phyloP scores from a whole-genome alignment of 2,888 invertebrate species.

The Ochropleura plecta region DNA sequence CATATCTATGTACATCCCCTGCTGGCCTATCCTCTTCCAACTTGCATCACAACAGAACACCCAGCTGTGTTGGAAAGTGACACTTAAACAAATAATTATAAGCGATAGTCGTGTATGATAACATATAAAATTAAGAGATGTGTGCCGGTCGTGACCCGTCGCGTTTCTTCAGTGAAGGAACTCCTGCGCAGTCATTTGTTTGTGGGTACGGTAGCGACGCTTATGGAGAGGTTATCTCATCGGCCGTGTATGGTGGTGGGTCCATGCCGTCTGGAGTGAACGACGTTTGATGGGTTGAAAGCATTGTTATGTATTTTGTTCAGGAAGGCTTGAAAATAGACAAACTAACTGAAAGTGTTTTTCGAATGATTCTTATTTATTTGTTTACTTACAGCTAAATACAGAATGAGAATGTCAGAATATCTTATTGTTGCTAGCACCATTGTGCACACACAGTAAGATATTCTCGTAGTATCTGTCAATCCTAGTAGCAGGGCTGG shows the following conservation, averaged over 20 bases:
- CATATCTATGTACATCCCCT: too few species aligned
- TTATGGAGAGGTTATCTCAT: constrained; percentile 51
- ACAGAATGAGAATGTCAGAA: too few species aligned
- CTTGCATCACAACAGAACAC: constrained; percentile 20
- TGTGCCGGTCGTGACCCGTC: constrained; percentile 77
- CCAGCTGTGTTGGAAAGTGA: constrained; percentile 56
- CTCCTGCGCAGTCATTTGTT: constrained; percentile 65
- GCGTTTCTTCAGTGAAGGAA: constrained; percentile 63
- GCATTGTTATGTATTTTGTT: neutral
- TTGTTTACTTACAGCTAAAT: too few species aligned
- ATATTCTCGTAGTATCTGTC: too few species aligned
- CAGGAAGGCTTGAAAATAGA: neutral
- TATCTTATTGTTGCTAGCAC: too few species aligned
- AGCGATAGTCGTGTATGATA: constrained; percentile 85
- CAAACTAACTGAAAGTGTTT: too few species aligned
- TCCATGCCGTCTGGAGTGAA: constrained; percentile 40
- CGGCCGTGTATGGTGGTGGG: constrained; percentile 37
- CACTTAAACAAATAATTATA: constrained; percentile 82
- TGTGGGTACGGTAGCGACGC: constrained; percentile 52
- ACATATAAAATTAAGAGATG: constrained; percentile 83
- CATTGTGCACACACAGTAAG: too few species aligned
- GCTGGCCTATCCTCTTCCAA: neutral
- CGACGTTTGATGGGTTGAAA: constrained; percentile 2
- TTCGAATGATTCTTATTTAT: too few species aligned
- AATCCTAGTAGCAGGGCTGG: too few species aligned